Conservation (phyloP, 92 coral and sea anemone species). For the Plumapathes pennacea region DNA sequence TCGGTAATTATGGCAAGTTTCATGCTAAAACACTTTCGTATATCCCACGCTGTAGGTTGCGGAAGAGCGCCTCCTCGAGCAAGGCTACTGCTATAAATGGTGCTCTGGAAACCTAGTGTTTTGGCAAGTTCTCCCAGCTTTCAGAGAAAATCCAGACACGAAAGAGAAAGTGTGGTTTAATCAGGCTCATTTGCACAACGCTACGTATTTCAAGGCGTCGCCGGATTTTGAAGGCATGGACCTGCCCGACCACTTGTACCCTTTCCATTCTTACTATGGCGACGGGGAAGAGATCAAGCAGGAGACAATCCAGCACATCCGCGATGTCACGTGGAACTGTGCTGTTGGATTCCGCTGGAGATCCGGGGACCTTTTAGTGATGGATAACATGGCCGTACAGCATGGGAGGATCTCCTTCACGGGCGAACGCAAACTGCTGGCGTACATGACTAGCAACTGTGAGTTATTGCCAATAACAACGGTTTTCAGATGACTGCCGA, state of each 20-base stretch:
- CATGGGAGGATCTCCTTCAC: conserved; percentile 55
- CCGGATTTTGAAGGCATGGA: conserved; percentile 21
- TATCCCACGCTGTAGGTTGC: no score
- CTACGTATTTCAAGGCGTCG: conserved; percentile 13
- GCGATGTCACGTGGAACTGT: conserved; percentile 51
- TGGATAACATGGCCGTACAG: conserved; percentile 60
- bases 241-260: conserved; percentile 38
- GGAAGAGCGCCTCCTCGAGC: no score
- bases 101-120: no score
- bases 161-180: conserved; percentile 56
- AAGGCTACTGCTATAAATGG: no score
- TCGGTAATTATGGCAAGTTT: no score
- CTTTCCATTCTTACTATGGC: conserved; percentile 51
- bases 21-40: no score
- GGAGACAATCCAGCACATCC: conserved; percentile 62
- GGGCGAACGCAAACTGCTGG: conserved; percentile 45
- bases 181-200: conserved; percentile 20
- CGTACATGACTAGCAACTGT: conserved; percentile 27
- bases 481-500: no score
- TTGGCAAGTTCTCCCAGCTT: conserved; percentile 27
- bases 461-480: no score
- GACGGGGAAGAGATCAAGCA: conserved; percentile 57
- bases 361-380: conserved; percentile 42
- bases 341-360: conserved; percentile 61
- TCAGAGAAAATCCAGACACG: conserved; percentile 43